phyloP scores from a whole-genome alignment of 2,797 vertebrate genomes.

The Muscicapa striata region DNA sequence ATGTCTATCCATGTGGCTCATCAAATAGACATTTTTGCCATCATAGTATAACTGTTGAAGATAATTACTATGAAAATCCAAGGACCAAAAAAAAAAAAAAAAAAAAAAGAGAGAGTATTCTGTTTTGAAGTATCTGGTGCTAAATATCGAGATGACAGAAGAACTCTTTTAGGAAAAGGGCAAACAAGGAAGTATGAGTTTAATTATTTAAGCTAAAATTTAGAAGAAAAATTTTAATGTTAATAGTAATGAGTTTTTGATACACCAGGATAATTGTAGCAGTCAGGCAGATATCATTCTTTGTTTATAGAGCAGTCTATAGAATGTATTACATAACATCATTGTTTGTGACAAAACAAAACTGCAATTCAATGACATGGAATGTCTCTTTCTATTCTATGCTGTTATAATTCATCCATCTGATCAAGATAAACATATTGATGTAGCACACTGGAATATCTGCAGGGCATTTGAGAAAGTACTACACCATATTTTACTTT shows the following conservation, averaged over 20 bases:
- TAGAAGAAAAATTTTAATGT: not conserved
- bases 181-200: not conserved
- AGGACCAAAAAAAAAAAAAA: not conserved
- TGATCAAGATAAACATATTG: not conserved
- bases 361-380: not conserved
- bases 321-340: not conserved
- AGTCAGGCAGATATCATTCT: not conserved
- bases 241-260: not conserved
- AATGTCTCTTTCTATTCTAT: not conserved
- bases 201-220: not conserved
- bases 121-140: not conserved
- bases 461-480: not conserved
- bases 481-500: not conserved
- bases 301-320: not conserved
- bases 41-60: not conserved
- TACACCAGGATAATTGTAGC: not conserved
- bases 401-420: not conserved
- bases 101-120: accelerated
- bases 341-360: not conserved
- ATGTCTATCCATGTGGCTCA: not conserved
- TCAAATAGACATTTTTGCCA: not conserved
- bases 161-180: not conserved
- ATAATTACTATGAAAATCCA: not conserved
- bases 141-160: not conserved
- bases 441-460: not conserved